Percentiles rank a stretch among this genome's conserved stretches.
Conservation (phyloP, 2,888 invertebrate species). For the Electrophaes corylata region DNA sequence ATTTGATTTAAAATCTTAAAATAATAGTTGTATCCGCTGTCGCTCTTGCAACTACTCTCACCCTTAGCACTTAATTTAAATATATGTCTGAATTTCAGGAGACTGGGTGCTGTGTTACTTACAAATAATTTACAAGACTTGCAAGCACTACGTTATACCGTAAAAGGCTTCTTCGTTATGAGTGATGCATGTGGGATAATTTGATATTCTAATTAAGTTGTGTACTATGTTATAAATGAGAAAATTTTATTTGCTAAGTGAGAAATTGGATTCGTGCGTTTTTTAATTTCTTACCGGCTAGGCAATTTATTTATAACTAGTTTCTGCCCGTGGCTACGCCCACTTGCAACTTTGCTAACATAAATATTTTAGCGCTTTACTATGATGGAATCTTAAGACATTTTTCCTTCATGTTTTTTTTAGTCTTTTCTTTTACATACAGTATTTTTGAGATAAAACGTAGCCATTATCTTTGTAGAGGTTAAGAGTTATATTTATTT, state of each 20-base stretch:
- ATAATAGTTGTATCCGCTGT: conserved; percentile 3
- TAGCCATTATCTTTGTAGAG: no score
- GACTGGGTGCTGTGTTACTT: conserved; percentile 20
- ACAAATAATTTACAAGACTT: conserved; percentile 32
- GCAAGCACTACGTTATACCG: conserved; percentile 16
- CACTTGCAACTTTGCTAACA: no score
- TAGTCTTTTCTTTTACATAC: no score
- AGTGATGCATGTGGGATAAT: conserved; percentile 5
- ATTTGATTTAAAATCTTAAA: neutral
- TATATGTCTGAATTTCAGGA: conserved; percentile 28
- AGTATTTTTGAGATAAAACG: no score
- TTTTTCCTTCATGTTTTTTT: no score
- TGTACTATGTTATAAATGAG: conserved; percentile 10
- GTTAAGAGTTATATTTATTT: no score
- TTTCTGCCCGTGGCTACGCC: no score
- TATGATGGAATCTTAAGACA: no score
- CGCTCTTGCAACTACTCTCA: neutral
- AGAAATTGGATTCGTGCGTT: no score
- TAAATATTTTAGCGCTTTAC: no score
- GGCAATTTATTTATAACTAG: no score
- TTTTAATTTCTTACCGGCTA: no score
- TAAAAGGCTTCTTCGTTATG: conserved; percentile 20
- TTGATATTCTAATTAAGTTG: conserved; percentile 15
- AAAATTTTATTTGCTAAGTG: neutral
- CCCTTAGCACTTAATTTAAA: conserved; percentile 29